Percentiles rank a stretch among this genome's conserved stretches.
phyloP scores from a whole-genome alignment of 35 echinoderm and acorn worm species.

The Diadema setosum region DNA sequence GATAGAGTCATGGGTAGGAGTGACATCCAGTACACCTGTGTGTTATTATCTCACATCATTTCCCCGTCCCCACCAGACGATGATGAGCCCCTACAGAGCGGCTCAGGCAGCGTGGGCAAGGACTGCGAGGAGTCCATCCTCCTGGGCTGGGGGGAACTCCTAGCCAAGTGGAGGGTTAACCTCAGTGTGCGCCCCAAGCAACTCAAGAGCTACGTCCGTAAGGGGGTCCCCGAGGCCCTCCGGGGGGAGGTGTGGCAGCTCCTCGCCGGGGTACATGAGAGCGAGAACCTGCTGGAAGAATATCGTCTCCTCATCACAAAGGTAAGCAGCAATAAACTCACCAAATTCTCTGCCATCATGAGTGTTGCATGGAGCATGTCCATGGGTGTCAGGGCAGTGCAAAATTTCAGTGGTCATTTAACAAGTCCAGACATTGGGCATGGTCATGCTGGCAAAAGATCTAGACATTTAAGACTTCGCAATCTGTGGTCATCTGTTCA shows the following conservation, averaged over 20 bases:
- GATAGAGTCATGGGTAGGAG: too few relatives aligned
- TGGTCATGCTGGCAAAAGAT: too few relatives aligned
- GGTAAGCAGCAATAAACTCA: constrained; percentile 60
- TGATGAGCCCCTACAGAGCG: constrained; percentile 94
- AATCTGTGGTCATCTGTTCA: too few relatives aligned
- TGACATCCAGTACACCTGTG: too few relatives aligned
- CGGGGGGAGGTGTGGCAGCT: constrained; percentile 96
- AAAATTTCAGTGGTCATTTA: not conserved
- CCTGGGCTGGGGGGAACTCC: constrained; percentile 69
- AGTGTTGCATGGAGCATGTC: too few relatives aligned
- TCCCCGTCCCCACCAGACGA: constrained; percentile 21
- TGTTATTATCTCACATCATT: too few relatives aligned
- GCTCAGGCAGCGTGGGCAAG: constrained; percentile 86
- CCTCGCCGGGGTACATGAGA: constrained; percentile 82
- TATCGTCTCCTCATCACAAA: constrained; percentile 85
- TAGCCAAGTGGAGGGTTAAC: constrained; percentile 81
- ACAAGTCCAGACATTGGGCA: too few relatives aligned
- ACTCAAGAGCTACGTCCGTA: constrained; percentile 69
- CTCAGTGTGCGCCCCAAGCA: constrained; percentile 73
- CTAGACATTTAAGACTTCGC: too few relatives aligned
- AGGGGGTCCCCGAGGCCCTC: constrained; percentile 88
- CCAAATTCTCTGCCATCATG: not conserved
- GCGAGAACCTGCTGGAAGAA: constrained; percentile 70
- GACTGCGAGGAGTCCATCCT: constrained; percentile 93
- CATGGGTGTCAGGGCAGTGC: not conserved